phyloP scores from a whole-genome alignment of 2,113 vertebrate species.

The Triplophysa tibetana region DNA sequence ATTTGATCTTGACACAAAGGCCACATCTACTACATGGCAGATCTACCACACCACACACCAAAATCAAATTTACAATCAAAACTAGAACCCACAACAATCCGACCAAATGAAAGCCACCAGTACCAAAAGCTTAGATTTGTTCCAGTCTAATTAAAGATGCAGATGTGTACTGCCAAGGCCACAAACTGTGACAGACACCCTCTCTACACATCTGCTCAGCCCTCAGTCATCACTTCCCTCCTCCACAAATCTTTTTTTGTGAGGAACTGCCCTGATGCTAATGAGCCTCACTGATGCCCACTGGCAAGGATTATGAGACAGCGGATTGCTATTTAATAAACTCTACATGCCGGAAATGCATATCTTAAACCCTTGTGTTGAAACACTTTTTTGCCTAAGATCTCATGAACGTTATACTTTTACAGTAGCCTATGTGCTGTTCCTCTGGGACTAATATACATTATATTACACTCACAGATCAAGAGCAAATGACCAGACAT shows the following conservation, averaged over 20 bases:
- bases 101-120: slow-evolving; percentile 8
- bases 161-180: slow-evolving; percentile 23
- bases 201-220: slow-evolving; percentile 33
- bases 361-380: slow-evolving; percentile 25
- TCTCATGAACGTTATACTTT: slow-evolving; percentile 22
- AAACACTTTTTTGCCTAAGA: slow-evolving; percentile 9
- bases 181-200: slow-evolving; percentile 23
- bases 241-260: slow-evolving; percentile 39
- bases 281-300: slow-evolving; percentile 48
- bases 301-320: slow-evolving; percentile 40
- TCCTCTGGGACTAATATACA: slow-evolving; percentile 9
- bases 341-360: slow-evolving; percentile 47
- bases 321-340: slow-evolving; percentile 51
- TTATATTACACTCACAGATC: slow-evolving; percentile 16
- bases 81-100: background rate
- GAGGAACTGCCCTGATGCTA: slow-evolving; percentile 44
- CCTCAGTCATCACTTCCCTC: slow-evolving; percentile 23
- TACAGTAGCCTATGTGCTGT: background rate
- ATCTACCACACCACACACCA: background rate
- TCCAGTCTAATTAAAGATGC: background rate
- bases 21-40: background rate
- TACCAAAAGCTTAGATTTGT: background rate
- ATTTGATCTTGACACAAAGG: background rate
- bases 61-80: slow-evolving; percentile 5
- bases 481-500: slow-evolving; percentile 26